Evolutionary conservation across 2,113 vertebrate species (phyloP), one percentile per base, ranked within the genome.

Genomic region (Sialia sialis): DNA sequence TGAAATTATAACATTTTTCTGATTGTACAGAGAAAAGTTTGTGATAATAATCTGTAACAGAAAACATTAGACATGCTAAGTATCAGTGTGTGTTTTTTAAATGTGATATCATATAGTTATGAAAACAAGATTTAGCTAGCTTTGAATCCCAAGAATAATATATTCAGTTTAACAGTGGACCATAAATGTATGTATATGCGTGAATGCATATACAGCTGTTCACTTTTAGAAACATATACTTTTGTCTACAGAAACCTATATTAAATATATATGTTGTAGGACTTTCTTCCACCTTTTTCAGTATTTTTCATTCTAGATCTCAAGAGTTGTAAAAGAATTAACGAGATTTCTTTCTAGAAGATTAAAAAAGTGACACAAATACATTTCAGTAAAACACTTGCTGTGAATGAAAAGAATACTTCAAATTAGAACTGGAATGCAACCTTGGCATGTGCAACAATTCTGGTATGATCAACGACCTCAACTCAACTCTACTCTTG

Each of bases 51-150:
- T 41, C 9, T 67, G 22, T 41, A 68, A 60, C 9, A 41, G 56
- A 46, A 94, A 84, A 51, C 3, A 30, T 26, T 48, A 76, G 7
- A 29, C 12, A 41, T 18, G 10, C 3, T 55, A 87, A 86, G 58
- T 51, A 59, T n/a, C 5, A 26, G 0, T 32, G 11, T 19, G 4
- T 3, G 0, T 48, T 76, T 67, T 21, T 0, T 25, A 11, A 63
- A 44, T 51, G 7, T 26, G 11, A 29, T n/a, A 68, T 6, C 9
- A 32, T 38, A 27, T 7, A 29, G 10, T 56, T 13, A 60, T 17
- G 25, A 51, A 87, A 74, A 49, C 21, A 56, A 72, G 6, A 6
- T 67, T 87, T 78, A 82, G 1, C 5, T 59, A n/a, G 4, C 4
- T 34, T 32, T 59, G 43, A 75, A 49, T 70, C 48, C 70, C 41